These are phyloP conservation scores for Xylophagus ater DNA, from an alignment of 2,888 invertebrate genomes.

Conservation along the genomic window DNA sequence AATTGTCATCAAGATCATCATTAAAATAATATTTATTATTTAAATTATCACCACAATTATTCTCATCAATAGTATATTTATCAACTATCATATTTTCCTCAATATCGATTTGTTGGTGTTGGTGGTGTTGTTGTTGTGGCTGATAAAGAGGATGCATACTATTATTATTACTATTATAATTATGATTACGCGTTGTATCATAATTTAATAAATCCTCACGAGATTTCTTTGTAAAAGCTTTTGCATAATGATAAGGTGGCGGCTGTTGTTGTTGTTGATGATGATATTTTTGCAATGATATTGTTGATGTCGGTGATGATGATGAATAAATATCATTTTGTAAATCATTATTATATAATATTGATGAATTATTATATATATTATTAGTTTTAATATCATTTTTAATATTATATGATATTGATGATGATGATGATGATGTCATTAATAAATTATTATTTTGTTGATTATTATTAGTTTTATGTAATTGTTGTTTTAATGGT, in stretches of 20 bases:
- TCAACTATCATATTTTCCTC: background rate
- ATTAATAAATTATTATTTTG: too few species aligned
- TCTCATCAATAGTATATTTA: constrained; percentile 6
- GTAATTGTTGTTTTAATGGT: too few species aligned
- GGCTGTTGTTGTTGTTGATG: constrained; percentile 39
- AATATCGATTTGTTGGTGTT: background rate
- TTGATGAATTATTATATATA: too few species aligned
- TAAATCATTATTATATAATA: too few species aligned
- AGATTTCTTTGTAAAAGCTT: constrained; percentile 65
- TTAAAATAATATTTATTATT: constrained; percentile 6
- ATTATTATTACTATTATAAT: constrained; percentile 1
- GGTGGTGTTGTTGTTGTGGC: background rate
- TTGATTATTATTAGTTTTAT: too few species aligned
- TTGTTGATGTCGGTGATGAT: background rate
- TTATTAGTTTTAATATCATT: too few species aligned
- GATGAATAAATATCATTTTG: too few species aligned
- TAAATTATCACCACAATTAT: constrained; percentile 12
- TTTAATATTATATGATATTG: too few species aligned
- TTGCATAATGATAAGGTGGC: constrained; percentile 76
- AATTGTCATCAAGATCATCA: constrained; percentile 3
- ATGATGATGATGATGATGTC: too few species aligned
- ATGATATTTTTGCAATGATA: background rate
- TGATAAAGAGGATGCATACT: background rate
- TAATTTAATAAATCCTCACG: constrained; percentile 33
- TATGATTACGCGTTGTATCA: constrained; percentile 30